Evolutionary conservation across 92 coral and sea anemone species (phyloP).

Genomic region (Scolanthus callimorphus): DNA sequence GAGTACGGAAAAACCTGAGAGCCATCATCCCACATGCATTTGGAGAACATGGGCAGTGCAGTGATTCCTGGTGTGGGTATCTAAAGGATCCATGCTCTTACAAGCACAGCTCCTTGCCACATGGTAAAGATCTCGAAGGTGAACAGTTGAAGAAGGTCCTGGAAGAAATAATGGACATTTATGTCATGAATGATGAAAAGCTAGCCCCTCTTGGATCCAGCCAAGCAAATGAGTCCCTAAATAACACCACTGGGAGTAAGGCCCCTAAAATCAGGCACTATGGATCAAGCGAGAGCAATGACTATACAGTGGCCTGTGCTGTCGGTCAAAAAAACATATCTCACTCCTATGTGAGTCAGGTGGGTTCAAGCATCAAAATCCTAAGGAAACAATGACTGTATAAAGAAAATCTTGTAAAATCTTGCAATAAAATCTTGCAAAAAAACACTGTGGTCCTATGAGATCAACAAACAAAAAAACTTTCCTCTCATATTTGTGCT

Average conservation of each 20-base stretch:
- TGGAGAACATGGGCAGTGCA: conserved; percentile 23
- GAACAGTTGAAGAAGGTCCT: conserved; percentile 20
- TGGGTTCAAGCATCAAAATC: no score
- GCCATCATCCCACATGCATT: conserved; percentile 38
- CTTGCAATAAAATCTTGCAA: no score
- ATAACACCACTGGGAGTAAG: conserved; percentile 31
- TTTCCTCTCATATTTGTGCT: no score
- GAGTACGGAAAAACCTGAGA: conserved; percentile 14
- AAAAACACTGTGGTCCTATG: no score
- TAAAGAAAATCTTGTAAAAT: no score
- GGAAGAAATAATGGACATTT: conserved; percentile 1
- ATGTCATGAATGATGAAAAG: conserved; percentile 20
- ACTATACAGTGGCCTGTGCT: no score
- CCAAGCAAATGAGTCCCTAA: conserved; percentile 22
- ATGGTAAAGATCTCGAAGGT: conserved; percentile 21
- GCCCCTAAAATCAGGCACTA: conserved; percentile 36
- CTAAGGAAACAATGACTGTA: no score
- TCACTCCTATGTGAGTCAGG: no score
- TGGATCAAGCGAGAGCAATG: no score
- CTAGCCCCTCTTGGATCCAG: conserved; percentile 32
- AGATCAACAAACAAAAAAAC: no score
- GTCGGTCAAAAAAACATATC: no score
- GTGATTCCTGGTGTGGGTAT: conserved; percentile 33
- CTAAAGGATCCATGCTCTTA: conserved; percentile 9
- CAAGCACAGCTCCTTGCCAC: conserved; percentile 14